A percentile compares a stretch with the other conserved stretches of the same genome.
phyloP scores from a whole-genome alignment of 2,797 vertebrate genomes.

The Pagetopsis macropterus region DNA sequence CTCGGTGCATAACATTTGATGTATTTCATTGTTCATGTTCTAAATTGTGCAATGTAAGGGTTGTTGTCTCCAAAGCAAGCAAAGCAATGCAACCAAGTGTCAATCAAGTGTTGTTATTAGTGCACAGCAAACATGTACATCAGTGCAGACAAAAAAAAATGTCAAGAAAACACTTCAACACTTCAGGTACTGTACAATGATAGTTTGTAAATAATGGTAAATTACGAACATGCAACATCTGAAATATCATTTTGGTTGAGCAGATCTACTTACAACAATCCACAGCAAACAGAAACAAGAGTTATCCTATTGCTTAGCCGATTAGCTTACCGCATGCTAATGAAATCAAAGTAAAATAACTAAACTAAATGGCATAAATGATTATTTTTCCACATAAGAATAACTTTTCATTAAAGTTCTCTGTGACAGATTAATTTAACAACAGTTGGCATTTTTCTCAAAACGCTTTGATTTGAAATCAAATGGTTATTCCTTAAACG shows the following conservation, averaged over 20 bases:
- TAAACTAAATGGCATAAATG: not conserved
- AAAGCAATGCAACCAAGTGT: not conserved
- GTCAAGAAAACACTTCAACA: not conserved
- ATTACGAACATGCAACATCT: not conserved
- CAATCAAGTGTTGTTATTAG: not conserved
- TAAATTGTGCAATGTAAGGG: not conserved
- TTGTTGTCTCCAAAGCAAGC: no score
- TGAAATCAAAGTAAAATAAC: no score
- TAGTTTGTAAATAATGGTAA: not conserved
- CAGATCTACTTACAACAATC: not conserved
- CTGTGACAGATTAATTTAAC: not conserved
- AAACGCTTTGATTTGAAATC: not conserved
- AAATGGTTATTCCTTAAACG: not conserved
- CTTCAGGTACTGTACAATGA: not conserved
- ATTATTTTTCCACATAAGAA: not conserved
- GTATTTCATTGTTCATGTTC: not conserved
- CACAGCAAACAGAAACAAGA: not conserved
- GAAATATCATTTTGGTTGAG: not conserved
- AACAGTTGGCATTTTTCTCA: not conserved
- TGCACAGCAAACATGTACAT: not conserved
- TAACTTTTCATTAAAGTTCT: not conserved
- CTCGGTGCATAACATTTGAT: not conserved
- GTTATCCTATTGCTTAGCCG: not conserved
- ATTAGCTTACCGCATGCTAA: not conserved
- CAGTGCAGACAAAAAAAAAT: not conserved